Percentiles rank a stretch among this genome's conserved stretches.
phyloP scores from a whole-genome alignment of 2,797 vertebrate genomes.

The Podarcis siculus region DNA sequence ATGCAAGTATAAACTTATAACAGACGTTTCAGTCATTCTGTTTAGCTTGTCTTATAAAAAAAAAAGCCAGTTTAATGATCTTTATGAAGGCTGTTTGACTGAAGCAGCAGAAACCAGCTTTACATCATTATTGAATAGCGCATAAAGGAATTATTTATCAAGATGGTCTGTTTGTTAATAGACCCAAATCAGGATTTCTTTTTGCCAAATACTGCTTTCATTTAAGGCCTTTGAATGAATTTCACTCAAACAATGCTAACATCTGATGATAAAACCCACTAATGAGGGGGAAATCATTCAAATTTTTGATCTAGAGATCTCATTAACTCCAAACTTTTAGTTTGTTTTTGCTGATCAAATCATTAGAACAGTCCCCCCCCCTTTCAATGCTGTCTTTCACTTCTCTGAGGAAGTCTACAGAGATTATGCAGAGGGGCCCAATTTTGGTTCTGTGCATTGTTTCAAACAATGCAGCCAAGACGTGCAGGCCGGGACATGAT shows the following conservation, averaged over 20 bases:
- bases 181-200: constrained; percentile 70
- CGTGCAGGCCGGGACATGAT: not conserved
- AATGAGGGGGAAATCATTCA: constrained; percentile 74
- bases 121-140: constrained; percentile 74
- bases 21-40: constrained; percentile 66
- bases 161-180: constrained; percentile 78
- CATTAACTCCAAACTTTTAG: constrained; percentile 77
- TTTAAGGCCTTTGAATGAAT: constrained; percentile 75
- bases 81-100: constrained; percentile 72
- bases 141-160: constrained; percentile 79
- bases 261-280: constrained; percentile 77
- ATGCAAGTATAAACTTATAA: constrained; percentile 73
- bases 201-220: constrained; percentile 74
- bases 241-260: constrained; percentile 75
- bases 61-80: constrained; percentile 67
- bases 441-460: constrained; percentile 35
- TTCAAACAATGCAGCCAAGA: not conserved
- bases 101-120: constrained; percentile 74
- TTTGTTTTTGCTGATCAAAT: constrained; percentile 74
- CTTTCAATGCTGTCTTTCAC: constrained; percentile 55
- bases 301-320: constrained; percentile 74
- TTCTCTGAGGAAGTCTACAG: constrained; percentile 43
- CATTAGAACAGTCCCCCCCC: constrained; percentile 53
- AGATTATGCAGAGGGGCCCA: constrained; percentile 3
- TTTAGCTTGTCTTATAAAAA: constrained; percentile 66